These are phyloP conservation scores for Diadumene lineata DNA, from an alignment of 92 coral and sea anemone species.

Conservation along the genomic window DNA sequence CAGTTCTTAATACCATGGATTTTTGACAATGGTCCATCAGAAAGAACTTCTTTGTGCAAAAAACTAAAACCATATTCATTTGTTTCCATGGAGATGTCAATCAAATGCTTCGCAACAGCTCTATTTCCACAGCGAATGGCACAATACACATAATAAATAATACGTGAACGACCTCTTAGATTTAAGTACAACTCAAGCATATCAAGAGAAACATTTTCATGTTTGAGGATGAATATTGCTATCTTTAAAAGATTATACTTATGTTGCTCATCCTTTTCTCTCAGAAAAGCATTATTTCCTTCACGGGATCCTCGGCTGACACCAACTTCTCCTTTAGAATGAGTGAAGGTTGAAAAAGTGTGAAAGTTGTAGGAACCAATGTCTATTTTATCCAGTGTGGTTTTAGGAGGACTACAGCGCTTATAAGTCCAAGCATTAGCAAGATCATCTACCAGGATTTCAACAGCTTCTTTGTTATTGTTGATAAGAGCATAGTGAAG, in stretches of 20 bases:
- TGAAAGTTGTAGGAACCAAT: conserved; percentile 89
- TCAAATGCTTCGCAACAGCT: conserved; percentile 71
- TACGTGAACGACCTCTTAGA: no score
- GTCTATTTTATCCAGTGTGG: conserved; percentile 59
- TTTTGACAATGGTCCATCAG: conserved; percentile 65
- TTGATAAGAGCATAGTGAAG: conserved; percentile 64
- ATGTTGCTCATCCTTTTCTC: conserved; percentile 44
- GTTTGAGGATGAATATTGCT: conserved; percentile 34
- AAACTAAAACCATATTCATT: conserved; percentile 82
- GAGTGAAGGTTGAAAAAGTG: conserved; percentile 89
- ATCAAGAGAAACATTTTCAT: conserved; percentile 57
- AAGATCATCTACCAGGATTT: conserved; percentile 53
- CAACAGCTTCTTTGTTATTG: conserved; percentile 66
- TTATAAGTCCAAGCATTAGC: conserved; percentile 25
- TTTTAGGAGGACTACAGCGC: conserved; percentile 56
- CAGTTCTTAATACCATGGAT: conserved; percentile 79
- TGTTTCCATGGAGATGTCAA: conserved; percentile 65
- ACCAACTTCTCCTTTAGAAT: conserved; percentile 67
- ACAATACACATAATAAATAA: conserved; percentile 46
- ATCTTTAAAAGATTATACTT: neutral
- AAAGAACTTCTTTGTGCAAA: conserved; percentile 79
- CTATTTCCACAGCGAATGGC: conserved; percentile 80
- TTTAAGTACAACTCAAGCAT: conserved; percentile 44
- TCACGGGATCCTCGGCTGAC: conserved; percentile 82
- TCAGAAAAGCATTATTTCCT: conserved; percentile 83